Evolutionary conservation across 2,888 invertebrate species (phyloP).

Genomic region (Furcula furcula): DNA sequence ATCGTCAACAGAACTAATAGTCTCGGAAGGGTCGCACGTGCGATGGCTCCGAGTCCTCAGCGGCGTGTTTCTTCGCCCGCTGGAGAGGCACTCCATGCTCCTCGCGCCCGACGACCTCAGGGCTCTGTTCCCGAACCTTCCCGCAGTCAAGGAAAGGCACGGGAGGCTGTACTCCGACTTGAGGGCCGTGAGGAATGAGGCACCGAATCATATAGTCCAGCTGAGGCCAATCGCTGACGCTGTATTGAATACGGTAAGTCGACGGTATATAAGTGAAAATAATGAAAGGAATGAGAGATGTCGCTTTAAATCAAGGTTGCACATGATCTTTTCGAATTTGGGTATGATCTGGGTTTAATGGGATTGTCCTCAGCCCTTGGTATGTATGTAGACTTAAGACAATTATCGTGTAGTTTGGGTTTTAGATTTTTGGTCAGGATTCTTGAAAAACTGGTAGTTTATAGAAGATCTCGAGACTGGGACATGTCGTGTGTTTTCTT

Average conservation of each 20-base stretch:
- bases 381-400: too few species aligned
- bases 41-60: constrained; percentile 93
- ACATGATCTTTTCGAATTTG: too few species aligned
- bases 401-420: too few species aligned
- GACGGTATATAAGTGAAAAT: too few species aligned
- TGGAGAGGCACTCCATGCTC: constrained; percentile 83
- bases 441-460: too few species aligned
- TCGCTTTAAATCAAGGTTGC: too few species aligned
- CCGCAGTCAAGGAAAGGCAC: constrained; percentile 85
- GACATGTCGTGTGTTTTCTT: too few species aligned
- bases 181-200: constrained; percentile 38
- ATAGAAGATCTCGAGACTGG: too few species aligned
- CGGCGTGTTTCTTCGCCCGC: constrained; percentile 90
- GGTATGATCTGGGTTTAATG: too few species aligned
- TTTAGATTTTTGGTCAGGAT: too few species aligned
- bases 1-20: constrained; percentile 87
- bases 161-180: constrained; percentile 57
- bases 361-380: too few species aligned
- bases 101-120: constrained; percentile 88
- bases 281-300: too few species aligned
- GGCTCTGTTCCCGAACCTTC: constrained; percentile 92
- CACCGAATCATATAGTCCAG: constrained; percentile 47
- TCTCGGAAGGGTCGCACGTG: constrained; percentile 94
- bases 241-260: constrained; percentile 62
- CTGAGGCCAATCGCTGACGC: constrained; percentile 64